These are phyloP conservation scores for Stictocephala bisonia DNA, from an alignment of 2,888 invertebrate species.

Conservation along the genomic window DNA sequence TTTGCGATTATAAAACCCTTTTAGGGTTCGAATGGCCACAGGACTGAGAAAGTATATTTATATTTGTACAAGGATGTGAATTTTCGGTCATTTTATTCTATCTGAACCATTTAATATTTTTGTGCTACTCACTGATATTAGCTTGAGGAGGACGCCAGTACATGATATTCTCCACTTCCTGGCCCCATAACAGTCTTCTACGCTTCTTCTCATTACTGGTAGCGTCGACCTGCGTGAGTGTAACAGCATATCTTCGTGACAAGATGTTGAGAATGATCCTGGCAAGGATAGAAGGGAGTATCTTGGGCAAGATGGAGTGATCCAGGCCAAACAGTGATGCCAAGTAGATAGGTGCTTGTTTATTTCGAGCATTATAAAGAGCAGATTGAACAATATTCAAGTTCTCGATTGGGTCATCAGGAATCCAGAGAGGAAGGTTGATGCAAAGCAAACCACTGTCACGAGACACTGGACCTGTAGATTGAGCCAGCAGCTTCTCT, in stretches of 20 bases:
- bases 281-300: conserved; percentile 70
- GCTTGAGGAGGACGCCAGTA: conserved; percentile 83
- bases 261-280: conserved; percentile 72
- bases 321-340: conserved; percentile 68
- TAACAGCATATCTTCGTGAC: conserved; percentile 75
- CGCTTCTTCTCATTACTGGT: conserved; percentile 62
- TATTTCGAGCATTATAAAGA: conserved; percentile 62
- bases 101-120: no score
- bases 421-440: conserved; percentile 69
- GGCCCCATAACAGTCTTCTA: conserved; percentile 71
- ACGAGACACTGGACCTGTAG: conserved; percentile 68
- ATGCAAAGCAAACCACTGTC: conserved; percentile 74
- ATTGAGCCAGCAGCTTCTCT: conserved; percentile 68
- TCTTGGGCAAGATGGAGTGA: conserved; percentile 71
- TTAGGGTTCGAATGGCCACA: no score
- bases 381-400: conserved; percentile 63
- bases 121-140: conserved; percentile 77
- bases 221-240: conserved; percentile 70
- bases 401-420: conserved; percentile 64
- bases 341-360: conserved; percentile 68
- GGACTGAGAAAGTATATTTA: no score
- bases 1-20: no score
- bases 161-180: conserved; percentile 72
- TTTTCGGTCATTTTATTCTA: no score
- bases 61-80: no score